Evolutionary conservation across 2,797 vertebrate species (phyloP).

Genomic region (Sandelia bainsii): DNA sequence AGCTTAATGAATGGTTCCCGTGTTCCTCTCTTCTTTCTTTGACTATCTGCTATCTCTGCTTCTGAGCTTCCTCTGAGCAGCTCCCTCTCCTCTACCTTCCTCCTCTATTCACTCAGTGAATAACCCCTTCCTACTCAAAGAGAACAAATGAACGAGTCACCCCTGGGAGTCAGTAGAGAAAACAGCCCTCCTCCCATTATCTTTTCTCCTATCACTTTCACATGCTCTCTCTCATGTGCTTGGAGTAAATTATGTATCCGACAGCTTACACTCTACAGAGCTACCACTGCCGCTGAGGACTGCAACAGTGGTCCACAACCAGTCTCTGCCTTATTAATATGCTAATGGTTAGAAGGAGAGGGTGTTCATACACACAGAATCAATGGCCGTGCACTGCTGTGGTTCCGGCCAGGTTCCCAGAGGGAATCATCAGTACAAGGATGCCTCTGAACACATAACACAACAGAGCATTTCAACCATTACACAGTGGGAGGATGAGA

Average conservation of each 20-base stretch:
- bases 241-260: slow-evolving; percentile 31
- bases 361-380: slow-evolving; percentile 35
- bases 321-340: slow-evolving; percentile 75
- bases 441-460: slow-evolving; percentile 73
- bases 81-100: slow-evolving; percentile 33
- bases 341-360: slow-evolving; percentile 62
- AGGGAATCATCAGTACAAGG: slow-evolving; percentile 77
- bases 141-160: slow-evolving; percentile 59
- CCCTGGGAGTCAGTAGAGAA: slow-evolving; percentile 51
- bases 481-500: slow-evolving; percentile 61
- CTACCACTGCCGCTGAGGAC: slow-evolving; percentile 27
- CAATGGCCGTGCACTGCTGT: slow-evolving; percentile 59
- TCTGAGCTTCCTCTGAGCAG: slow-evolving; percentile 20
- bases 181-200: slow-evolving; percentile 43
- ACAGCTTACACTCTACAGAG: slow-evolving; percentile 46
- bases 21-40: slow-evolving; percentile 49
- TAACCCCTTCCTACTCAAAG: slow-evolving; percentile 59
- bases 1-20: slow-evolving; percentile 48
- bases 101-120: slow-evolving; percentile 44
- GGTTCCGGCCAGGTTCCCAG: slow-evolving; percentile 74
- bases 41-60: slow-evolving; percentile 32
- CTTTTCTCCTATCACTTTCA: slow-evolving; percentile 53
- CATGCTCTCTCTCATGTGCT: slow-evolving; percentile 22
- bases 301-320: slow-evolving; percentile 49
- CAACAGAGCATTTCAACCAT: slow-evolving; percentile 74